phyloP scores from a whole-genome alignment of 2,797 vertebrate genomes.

The Parauchenoglanis ngamensis region DNA sequence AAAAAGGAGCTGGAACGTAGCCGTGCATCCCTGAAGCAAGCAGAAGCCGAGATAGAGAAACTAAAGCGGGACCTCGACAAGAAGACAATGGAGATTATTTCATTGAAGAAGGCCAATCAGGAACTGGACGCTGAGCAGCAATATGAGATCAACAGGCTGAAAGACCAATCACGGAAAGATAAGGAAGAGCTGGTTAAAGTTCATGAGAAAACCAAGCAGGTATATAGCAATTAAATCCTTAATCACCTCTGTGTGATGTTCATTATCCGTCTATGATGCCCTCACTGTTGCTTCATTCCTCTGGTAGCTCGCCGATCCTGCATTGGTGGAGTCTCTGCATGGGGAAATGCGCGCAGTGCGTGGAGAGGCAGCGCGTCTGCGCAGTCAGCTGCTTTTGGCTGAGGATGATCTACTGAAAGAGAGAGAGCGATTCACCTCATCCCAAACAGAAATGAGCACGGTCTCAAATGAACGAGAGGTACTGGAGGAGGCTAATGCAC shows the following conservation, averaged over 20 bases:
- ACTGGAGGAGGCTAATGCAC: conserved; percentile 73
- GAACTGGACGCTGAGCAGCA: conserved; percentile 76
- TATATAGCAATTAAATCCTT: conserved; percentile 39
- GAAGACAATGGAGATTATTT: conserved; percentile 80
- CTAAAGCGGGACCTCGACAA: conserved; percentile 71
- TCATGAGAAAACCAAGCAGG: conserved; percentile 81
- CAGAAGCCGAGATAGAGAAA: conserved; percentile 71
- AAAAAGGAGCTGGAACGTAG: conserved; percentile 78
- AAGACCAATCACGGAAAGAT: conserved; percentile 75
- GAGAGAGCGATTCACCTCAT: conserved; percentile 56
- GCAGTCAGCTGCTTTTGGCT: conserved; percentile 74
- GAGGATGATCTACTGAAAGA: conserved; percentile 81
- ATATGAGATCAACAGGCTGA: conserved; percentile 79
- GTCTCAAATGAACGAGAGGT: conserved; percentile 66
- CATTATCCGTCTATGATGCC: neutral
- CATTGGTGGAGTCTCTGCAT: conserved; percentile 71
- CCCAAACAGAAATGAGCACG: conserved; percentile 63
- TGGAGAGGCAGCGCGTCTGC: conserved; percentile 77
- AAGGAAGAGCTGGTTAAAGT: conserved; percentile 77
- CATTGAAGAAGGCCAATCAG: conserved; percentile 73
- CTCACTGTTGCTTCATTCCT: conserved; percentile 8
- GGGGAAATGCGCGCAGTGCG: conserved; percentile 73
- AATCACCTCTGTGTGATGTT: neutral
- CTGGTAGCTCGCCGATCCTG: conserved; percentile 74
- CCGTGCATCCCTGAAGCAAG: conserved; percentile 73